Evolutionary conservation across 64 coral and sea anemone species (phyloP), one percentile per base, ranked within the genome.

Genomic region (Porites lutea): DNA sequence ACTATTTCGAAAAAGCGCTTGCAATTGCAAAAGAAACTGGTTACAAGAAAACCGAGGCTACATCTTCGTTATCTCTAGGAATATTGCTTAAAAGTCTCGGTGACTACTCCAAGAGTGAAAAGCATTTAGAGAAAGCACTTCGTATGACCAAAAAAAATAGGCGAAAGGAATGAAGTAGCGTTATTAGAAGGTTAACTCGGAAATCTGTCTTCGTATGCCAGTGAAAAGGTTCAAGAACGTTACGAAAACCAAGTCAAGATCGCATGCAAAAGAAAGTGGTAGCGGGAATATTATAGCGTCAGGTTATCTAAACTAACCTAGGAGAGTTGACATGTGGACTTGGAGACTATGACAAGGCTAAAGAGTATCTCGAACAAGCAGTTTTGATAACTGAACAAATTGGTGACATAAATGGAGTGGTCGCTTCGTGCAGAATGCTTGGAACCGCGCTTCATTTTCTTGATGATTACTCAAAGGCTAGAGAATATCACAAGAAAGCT

Each of bases 381-480:
- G 48, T 87, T 61, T 6, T 13, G 63, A 76, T 76, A 2, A 13
- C 55, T 10, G 52, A 52, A 9, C 71, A 61, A 14, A 49, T 68
- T 18, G 59, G 59, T 12, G 19, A 89, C 67, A 82, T 61, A 81
- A 9, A 50, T 21, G 65, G 53, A 19, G 76, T 82, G 61, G 65
- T 78, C 10, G 16, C 9, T 2, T 51, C 46, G 11, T 58, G 62
- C 11, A 66, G 66, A 43, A 82, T 83, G 20, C 51, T 90, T 47
- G 89, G 89, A 23, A 7, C 19, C 2, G 15, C 67, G 23, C 83
- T 81, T 59, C 20, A 61, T 12, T 57, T 66, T 44, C 12, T 23
- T 10, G 78, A 67, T 14, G 76, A 91, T 37, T 82, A 74, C 10
- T 22, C 45, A 0, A 59, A 83, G 63, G 78, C 89, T 12, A 74